Conservation (phyloP, 2,888 invertebrate genomes). For the Geophilus truncorum region DNA sequence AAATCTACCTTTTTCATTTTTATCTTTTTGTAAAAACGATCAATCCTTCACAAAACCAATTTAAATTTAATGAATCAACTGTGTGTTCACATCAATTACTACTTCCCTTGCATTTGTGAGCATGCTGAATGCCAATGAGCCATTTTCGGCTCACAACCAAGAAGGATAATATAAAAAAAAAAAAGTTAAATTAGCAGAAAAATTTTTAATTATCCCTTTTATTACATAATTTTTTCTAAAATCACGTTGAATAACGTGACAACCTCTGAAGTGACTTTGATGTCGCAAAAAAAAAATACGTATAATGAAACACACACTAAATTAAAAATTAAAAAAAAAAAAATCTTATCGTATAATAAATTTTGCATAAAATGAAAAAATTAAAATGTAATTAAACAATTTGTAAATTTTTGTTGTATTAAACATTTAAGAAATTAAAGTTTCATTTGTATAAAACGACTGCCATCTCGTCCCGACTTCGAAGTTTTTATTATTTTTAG, state of each 20-base stretch:
- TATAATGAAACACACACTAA: constrained; percentile 5
- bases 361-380: not conserved
- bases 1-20: not conserved
- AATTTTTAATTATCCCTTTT: not conserved
- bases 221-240: not conserved
- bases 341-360: not conserved
- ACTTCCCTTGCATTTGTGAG: not conserved
- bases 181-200: not conserved
- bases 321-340: not conserved
- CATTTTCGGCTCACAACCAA: not conserved
- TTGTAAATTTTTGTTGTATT: not conserved
- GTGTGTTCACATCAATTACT: constrained; percentile 16
- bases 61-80: constrained; percentile 20
- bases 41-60: constrained; percentile 20
- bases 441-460: not conserved
- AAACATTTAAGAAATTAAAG: not conserved
- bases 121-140: constrained; percentile 1
- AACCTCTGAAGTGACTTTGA: not conserved
- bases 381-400: not conserved
- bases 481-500: not conserved
- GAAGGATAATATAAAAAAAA: no score
- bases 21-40: not conserved
- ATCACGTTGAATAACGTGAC: not conserved
- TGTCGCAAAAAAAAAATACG: not conserved
- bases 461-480: not conserved